A percentile compares a stretch with the other conserved stretches of the same genome.
Conservation (phyloP, 2,888 invertebrate genomes). For the Drosophila nigricruria region DNA sequence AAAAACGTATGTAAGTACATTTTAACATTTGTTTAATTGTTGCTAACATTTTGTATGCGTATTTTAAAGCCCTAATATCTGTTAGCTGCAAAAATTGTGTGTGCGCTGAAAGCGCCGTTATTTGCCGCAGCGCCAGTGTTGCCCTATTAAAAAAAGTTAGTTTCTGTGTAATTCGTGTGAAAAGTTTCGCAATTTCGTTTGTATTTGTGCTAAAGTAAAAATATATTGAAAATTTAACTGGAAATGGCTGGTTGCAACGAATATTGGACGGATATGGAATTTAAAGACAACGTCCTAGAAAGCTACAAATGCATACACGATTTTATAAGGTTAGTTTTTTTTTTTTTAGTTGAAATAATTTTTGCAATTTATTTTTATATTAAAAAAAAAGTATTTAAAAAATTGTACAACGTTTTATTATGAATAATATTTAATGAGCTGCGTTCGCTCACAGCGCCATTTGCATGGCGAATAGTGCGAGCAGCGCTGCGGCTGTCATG, state of each 20-base stretch:
- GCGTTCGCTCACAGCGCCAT: constrained; percentile 65
- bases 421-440: constrained; percentile 12
- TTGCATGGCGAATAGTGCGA: constrained; percentile 73
- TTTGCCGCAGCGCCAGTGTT: constrained; percentile 11
- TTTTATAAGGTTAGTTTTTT: constrained; percentile 24
- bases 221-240: neutral
- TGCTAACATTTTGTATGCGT: constrained; percentile 8
- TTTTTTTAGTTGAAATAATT: neutral
- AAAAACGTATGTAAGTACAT: constrained; percentile 20
- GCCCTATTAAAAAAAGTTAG: neutral
- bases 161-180: neutral
- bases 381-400: neutral
- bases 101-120: constrained; percentile 38
- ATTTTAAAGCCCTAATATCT: constrained; percentile 8
- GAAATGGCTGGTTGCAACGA: neutral
- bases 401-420: constrained; percentile 9
- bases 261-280: constrained; percentile 6
- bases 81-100: constrained; percentile 6
- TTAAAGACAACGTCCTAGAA: neutral
- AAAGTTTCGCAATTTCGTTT: constrained; percentile 1
- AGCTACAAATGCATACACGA: neutral
- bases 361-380: constrained; percentile 21
- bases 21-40: constrained; percentile 13
- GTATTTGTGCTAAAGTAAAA: constrained; percentile 3
- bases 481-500: constrained; percentile 67